Percentiles rank a stretch among this genome's conserved stretches.
phyloP scores from a whole-genome alignment of 1,140 invertebrate species.

The Archegozetes longisetosus region DNA sequence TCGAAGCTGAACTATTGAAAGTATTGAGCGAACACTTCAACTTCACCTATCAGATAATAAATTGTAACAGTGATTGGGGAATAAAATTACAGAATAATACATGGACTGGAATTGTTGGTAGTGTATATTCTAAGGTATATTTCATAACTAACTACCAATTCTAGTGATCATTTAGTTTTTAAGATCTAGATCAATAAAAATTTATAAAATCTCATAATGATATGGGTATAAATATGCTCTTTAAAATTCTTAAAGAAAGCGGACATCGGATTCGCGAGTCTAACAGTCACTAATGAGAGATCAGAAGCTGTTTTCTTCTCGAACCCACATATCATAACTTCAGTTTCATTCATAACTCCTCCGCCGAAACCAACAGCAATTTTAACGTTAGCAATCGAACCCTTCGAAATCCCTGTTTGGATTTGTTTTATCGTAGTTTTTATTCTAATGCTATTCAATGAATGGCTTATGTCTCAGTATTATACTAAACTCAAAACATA shows the following conservation, averaged over 20 bases:
- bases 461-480: neutral
- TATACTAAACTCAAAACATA: neutral
- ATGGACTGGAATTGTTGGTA: too few species aligned
- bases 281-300: neutral
- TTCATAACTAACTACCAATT: too few species aligned
- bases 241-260: too few species aligned
- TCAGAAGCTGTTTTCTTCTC: slow-evolving; percentile 5
- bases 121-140: too few species aligned
- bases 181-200: neutral
- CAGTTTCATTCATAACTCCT: slow-evolving; percentile 2
- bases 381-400: neutral
- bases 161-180: too few species aligned
- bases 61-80: too few species aligned
- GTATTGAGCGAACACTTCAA: too few species aligned
- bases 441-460: neutral
- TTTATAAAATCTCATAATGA: neutral
- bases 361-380: neutral
- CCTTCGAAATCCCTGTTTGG: neutral
- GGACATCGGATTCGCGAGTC: slow-evolving; percentile 2
- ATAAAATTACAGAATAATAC: too few species aligned
- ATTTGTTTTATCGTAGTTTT: neutral
- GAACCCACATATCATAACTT: slow-evolving; percentile 8
- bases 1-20: too few species aligned
- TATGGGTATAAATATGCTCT: too few species aligned
- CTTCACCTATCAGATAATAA: too few species aligned